Conservation (phyloP, 1,140 invertebrate species). For the Drosophila aff. region DNA sequence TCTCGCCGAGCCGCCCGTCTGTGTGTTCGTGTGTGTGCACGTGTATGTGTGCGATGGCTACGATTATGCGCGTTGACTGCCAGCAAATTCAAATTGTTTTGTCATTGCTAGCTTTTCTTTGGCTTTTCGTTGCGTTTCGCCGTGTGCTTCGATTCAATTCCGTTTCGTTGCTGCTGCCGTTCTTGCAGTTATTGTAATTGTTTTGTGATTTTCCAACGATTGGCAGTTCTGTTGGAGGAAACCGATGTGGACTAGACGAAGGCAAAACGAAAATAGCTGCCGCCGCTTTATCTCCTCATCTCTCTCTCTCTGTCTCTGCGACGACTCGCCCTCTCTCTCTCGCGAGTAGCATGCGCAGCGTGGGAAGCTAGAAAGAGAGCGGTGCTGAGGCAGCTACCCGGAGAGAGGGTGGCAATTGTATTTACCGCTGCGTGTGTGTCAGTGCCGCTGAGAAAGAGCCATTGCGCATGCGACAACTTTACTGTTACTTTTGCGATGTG, state of each 20-base stretch:
- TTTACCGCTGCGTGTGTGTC: neutral
- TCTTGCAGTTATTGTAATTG: neutral
- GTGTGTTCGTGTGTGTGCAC: constrained; percentile 22
- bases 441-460: too few species aligned
- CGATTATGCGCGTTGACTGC: constrained; percentile 78
- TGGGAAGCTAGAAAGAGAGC: constrained; percentile 30
- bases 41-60: constrained; percentile 66
- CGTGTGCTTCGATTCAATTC: constrained; percentile 26
- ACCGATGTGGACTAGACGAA: constrained; percentile 48
- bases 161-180: constrained; percentile 20
- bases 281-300: constrained; percentile 30
- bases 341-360: constrained; percentile 72
- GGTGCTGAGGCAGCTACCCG: constrained; percentile 37
- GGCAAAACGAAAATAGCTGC: constrained; percentile 73
- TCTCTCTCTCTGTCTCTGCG: constrained; percentile 22
- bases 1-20: constrained; percentile 13
- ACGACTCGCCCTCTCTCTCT: constrained; percentile 40
- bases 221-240: constrained; percentile 39
- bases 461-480: too few species aligned
- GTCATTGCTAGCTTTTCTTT: constrained; percentile 41
- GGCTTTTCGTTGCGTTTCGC: constrained; percentile 15
- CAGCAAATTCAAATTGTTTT: constrained; percentile 55
- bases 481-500: too few species aligned
- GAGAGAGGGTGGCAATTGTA: constrained; percentile 62
- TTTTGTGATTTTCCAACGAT: constrained; percentile 31